Evolutionary conservation across 1,140 invertebrate genomes (phyloP).

Genomic region (Psilanteris sp.): DNA sequence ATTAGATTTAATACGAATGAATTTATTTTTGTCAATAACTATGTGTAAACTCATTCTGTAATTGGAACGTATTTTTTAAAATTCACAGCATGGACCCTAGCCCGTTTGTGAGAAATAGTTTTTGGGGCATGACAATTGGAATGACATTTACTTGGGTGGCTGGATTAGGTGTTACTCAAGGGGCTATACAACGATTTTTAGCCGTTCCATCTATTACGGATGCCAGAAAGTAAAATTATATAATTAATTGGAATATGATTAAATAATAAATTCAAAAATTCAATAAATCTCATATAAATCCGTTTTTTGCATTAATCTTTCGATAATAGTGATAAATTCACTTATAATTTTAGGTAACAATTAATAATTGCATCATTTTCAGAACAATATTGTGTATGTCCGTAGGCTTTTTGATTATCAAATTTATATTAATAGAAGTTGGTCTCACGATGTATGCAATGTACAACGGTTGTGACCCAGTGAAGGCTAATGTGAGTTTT

Average conservation of each 20-base stretch:
- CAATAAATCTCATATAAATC: too few relatives aligned
- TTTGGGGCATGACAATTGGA: constrained; percentile 82
- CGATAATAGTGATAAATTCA: too few relatives aligned
- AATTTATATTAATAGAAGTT: constrained; percentile 66
- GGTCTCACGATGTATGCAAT: constrained; percentile 83
- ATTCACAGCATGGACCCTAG: constrained; percentile 82
- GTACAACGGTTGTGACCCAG: constrained; percentile 84
- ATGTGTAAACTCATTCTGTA: too few relatives aligned
- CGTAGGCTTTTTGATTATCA: constrained; percentile 75
- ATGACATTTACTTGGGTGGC: constrained; percentile 82
- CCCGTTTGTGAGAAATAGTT: constrained; percentile 81
- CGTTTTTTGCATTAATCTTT: too few relatives aligned
- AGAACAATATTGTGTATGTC: constrained; percentile 70
- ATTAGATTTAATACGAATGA: too few relatives aligned
- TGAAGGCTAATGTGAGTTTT: constrained; percentile 68
- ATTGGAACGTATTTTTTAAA: too few relatives aligned
- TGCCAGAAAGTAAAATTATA: constrained; percentile 81
- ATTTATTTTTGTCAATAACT: too few relatives aligned
- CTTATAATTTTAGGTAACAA: too few relatives aligned
- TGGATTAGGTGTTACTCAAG: constrained; percentile 83
- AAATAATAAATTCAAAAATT: too few relatives aligned
- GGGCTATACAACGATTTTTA: constrained; percentile 84
- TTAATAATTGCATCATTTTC: constrained; percentile 15
- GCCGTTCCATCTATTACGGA: constrained; percentile 82
- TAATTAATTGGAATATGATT: too few relatives aligned